Base-by-base conservation (phyloP, 2,888 invertebrate genomes). In the Tiphia femorata region DNA sequence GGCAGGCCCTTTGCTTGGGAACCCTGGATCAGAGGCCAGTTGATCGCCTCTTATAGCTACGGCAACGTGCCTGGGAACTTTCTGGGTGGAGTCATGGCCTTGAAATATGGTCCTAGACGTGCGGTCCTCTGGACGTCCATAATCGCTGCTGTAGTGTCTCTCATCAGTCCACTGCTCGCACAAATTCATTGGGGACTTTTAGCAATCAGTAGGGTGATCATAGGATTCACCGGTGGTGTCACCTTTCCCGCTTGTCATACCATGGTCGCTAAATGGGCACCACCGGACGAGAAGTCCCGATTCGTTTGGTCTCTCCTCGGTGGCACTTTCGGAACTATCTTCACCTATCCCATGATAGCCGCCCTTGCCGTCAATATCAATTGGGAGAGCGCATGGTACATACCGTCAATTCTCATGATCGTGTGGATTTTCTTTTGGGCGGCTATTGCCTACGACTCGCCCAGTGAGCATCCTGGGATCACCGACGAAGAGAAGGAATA, bases 301-400 rank as follows among this genome's bases (percentile, higher is more conserved):
- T 92, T 92, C 73, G 85, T 92, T 0, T 89, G 90, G 69, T 88
- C 91, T 0, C 84, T 92, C 71, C 88, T 91, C 86, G 92, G 92
- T 8, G 92, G 92, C 3, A 91, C 91, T 0, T 85, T 92, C 49
- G 92, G 90, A 2, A 91, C 91, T 0, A 89, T 91, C 1, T 82
- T 91, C 1, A 89, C 91, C 0, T 91, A 90, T 87, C 90, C 90
- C 0, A 78, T 91, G 1, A 87, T 90, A 23, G 91, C 91, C 2
- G 80, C 86, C 0, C 84, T 92, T 0, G 88, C 91, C 50, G 88
- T 89, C 49, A 79, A 81, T 8, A 84, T 87, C 17, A 90, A 89
- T 53, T 92, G 92, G 92, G 86, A 86, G 19, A 88, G 87, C 75
- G 90, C 89, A 1, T 92, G 91, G 82, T 90, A 91, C 72, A 84